Base-by-base conservation (phyloP, 2,113 vertebrate genomes). In the Noctilio leporinus region DNA sequence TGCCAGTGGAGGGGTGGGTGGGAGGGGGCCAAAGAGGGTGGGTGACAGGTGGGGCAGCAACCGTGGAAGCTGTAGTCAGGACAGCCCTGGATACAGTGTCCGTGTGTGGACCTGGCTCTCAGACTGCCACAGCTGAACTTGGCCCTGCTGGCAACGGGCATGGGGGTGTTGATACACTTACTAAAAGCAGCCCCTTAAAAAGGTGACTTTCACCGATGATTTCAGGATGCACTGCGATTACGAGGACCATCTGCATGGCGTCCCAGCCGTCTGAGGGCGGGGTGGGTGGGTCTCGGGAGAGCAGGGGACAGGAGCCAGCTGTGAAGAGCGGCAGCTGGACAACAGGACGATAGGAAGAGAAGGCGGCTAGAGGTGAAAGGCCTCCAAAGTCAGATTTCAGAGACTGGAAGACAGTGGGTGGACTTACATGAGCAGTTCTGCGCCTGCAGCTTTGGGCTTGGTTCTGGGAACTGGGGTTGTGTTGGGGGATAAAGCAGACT, bases 61-160 rank as follows among this genome's bases (percentile, higher is more conserved):
- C 30, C 16, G 7, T 1, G 26, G 3, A 51, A 45, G 28, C 57
- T 20, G 76, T 9, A 10, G 72, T 20, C 26, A 40, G 12, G 24
- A n/a, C 2, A 16, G 76, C 7, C 53, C 33, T 0, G 10, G 47
- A 19, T 0, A 30, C 14, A 8, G 22, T 38, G 12, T 24, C 12
- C 11, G 0, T 20, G n/a, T 14, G 5, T 2, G 7, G 45, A 84
- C 10, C 20, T 0, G 0, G 17, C 40, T 30, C 47, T 14, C 80
- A 43, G 20, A 30, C 43, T 47, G 9, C 6, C 19, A 38, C 1
- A 0, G 57, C 43, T 70, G 92, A 81, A 62, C 72, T 93, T 11
- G 22, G 35, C 28, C 49, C 45, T 14, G 26, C 1, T 10, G 69
- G 53, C 35, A 28, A 43, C 2, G 4, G 81, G 35, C 0, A 2